Evolutionary conservation across 2,888 invertebrate species (phyloP).

Genomic region (Leucoptera coffeella): DNA sequence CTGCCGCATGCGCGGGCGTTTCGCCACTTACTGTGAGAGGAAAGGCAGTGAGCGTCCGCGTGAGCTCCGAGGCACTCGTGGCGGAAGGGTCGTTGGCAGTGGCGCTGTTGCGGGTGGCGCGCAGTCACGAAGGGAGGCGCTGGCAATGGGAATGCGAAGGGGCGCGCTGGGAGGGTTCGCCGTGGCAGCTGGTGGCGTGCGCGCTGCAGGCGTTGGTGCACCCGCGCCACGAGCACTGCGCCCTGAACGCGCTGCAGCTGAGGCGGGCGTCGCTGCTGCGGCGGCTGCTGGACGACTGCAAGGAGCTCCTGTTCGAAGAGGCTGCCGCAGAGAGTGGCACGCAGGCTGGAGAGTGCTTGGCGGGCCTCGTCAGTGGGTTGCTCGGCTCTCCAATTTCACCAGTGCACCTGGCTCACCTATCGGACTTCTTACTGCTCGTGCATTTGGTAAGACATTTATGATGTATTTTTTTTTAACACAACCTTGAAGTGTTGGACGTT

Average conservation of each 20-base stretch:
- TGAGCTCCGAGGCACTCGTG: conserved; percentile 37
- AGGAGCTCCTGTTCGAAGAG: conserved; percentile 52
- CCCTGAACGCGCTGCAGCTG: conserved; percentile 42
- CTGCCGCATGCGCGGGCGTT: conserved; percentile 35
- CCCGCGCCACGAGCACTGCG: conserved; percentile 52
- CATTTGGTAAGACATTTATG: conserved; percentile 59
- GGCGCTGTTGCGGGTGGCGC: conserved; percentile 42
- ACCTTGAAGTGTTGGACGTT: no score
- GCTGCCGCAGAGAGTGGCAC: conserved; percentile 16
- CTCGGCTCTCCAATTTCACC: conserved; percentile 58
- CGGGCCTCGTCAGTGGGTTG: conserved; percentile 55
- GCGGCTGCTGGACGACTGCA: conserved; percentile 21
- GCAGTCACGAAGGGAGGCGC: no score
- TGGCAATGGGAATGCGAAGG: conserved; percentile 52
- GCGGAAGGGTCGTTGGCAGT: conserved; percentile 47
- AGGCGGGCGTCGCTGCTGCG: no score
- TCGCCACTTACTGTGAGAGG: conserved; percentile 22
- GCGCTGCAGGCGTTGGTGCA: conserved; percentile 56
- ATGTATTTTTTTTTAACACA: neutral
- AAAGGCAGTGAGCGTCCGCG: conserved; percentile 23
- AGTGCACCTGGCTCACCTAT: conserved; percentile 58
- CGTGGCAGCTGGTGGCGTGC: conserved; percentile 54
- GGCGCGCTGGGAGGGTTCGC: conserved; percentile 58
- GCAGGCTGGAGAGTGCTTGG: conserved; percentile 19
- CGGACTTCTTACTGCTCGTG: conserved; percentile 64